Conservation (phyloP, 2,797 vertebrate species). For the Molossus molossus region DNA sequence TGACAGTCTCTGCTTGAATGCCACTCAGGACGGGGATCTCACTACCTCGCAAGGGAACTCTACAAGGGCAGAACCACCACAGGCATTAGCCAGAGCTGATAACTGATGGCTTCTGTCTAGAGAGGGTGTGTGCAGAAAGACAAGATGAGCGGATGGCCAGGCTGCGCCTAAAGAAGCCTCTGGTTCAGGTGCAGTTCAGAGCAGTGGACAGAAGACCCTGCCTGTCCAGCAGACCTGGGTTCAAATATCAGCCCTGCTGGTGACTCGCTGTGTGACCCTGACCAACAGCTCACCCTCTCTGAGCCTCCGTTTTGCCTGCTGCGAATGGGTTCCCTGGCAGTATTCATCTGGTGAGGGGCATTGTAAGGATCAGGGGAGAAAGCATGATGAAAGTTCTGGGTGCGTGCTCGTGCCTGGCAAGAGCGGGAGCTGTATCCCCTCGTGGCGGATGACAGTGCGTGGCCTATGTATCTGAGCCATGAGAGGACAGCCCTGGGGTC, state of each 20-base stretch:
- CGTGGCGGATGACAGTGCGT: accelerated
- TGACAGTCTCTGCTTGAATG: not conserved
- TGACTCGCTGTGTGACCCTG: not conserved
- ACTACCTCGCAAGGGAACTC: not conserved
- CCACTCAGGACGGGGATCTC: not conserved
- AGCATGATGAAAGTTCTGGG: not conserved
- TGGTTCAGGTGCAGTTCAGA: not conserved
- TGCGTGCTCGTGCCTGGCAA: accelerated
- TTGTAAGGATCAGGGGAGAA: not conserved
- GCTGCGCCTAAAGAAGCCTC: not conserved
- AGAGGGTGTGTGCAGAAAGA: not conserved
- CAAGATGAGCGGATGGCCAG: not conserved
- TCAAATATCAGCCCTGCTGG: not conserved
- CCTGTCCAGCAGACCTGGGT: not conserved
- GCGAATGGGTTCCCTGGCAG: not conserved
- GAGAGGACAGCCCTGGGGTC: not conserved
- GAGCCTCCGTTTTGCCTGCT: not conserved
- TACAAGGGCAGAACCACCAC: not conserved
- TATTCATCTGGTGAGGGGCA: not conserved
- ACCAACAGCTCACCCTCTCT: not conserved
- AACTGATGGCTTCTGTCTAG: not conserved
- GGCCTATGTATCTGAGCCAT: not conserved
- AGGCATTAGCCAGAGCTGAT: not conserved
- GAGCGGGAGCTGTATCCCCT: accelerated
- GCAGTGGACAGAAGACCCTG: not conserved